Evolutionary conservation across 92 coral and sea anemone species (phyloP), one percentile per base, ranked within the genome.

Genomic region (Siderastrea radians): DNA sequence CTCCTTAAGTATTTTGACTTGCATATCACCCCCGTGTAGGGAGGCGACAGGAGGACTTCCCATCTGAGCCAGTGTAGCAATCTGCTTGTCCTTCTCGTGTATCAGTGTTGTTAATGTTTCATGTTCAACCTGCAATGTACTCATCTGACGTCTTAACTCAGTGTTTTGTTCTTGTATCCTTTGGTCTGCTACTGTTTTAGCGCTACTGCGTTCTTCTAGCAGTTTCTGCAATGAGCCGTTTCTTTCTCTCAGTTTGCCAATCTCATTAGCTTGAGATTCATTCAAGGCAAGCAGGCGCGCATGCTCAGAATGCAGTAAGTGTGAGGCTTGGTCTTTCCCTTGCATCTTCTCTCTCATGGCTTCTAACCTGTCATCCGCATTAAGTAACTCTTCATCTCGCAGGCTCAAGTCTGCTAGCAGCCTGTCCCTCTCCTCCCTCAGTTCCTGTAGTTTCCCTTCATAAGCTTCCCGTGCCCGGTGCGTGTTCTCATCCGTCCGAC

Each of bases 211-310:
- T 50, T 95, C 99, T 48, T 96, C 98, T 5, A 97, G 90, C 11
- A 93, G 90, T 71, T 95, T 86, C 64, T 91, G 86, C 62, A 96
- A 78, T 47, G 91, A 48, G 0, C 93, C 73, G 46, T 89, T 92
- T 73, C 86, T 92, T 71, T 97, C 99, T 54, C 99, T 86, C 55
- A 97, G 76, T 75, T 96, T 94, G 0, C 96, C 99, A 59, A 97
- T 95, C 78, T 97, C 99, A 51, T 97, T 96, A 3, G 96, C 96
- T 79, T 97, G 99, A 2, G 99, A 95, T 59, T 95, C 96, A 84
- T 97, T 97, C 55, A 97, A 84, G n/a, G 94, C 94, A 46, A 97
- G 93, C 47, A 97, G 89, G 62, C 96, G 92, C 67, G 89, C 93
- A 86, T 97, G 97, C 74, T 97, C 98, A 15, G 86, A 82, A 48